Evolutionary conservation across 2,113 vertebrate species (phyloP).

Genomic region (Myiagra hebetior): DNA sequence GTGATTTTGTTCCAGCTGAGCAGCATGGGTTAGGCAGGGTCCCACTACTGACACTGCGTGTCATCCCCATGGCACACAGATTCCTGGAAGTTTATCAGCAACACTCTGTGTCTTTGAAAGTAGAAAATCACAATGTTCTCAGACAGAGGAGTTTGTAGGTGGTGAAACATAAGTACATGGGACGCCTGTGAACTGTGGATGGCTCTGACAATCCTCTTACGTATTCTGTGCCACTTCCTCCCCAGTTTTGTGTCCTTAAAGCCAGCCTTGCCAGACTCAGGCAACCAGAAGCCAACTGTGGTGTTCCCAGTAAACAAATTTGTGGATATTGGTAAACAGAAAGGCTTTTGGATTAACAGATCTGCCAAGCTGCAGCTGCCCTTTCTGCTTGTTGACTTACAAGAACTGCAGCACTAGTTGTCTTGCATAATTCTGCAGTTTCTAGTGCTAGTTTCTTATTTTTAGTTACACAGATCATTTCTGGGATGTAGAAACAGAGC

Average conservation of each 20-base stretch:
- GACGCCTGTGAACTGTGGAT: neutral
- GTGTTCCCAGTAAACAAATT: neutral
- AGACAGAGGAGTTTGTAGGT: neutral
- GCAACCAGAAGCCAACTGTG: neutral
- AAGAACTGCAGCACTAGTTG: neutral
- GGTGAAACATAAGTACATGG: neutral
- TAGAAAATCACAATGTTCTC: neutral
- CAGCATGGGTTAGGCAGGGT: neutral
- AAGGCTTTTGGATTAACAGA: neutral
- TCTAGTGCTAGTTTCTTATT: neutral
- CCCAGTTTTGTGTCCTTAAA: neutral
- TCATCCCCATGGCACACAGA: neutral
- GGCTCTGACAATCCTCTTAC: neutral
- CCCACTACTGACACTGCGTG: rapidly evolving
- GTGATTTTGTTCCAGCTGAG: neutral
- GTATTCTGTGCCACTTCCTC: neutral
- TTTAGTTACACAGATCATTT: neutral
- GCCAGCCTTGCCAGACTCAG: neutral
- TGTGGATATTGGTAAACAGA: neutral
- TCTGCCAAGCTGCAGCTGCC: neutral
- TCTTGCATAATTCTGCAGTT: neutral
- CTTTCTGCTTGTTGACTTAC: neutral
- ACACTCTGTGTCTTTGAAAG: neutral
- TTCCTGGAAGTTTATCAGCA: neutral
- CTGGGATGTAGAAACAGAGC: neutral